Evolutionary conservation across 2,888 invertebrate species (phyloP).

Genomic region (Macrostomum cliftonense): DNA sequence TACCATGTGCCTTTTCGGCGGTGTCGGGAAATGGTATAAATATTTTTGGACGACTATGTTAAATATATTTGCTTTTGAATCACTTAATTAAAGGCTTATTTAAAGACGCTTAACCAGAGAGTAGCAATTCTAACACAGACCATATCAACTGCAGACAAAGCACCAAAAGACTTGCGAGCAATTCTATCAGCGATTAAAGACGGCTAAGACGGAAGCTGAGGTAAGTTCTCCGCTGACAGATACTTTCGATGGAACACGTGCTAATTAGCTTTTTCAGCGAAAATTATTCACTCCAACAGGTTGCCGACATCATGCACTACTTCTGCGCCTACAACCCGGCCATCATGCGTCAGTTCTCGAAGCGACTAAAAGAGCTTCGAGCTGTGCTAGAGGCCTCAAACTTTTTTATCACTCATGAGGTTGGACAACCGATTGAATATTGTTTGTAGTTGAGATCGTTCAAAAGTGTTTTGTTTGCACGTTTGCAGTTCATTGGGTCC

Average conservation of each 20-base stretch:
- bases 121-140: too few species aligned
- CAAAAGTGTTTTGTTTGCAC: neutral
- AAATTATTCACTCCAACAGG: constrained; percentile 16
- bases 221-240: constrained; percentile 45
- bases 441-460: constrained; percentile 11
- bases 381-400: constrained; percentile 59
- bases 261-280: too few species aligned
- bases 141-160: too few species aligned
- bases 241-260: too few species aligned
- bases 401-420: constrained; percentile 52
- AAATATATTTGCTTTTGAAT: too few species aligned
- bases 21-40: too few species aligned
- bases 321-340: constrained; percentile 48
- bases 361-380: constrained; percentile 57
- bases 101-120: too few species aligned
- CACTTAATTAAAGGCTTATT: too few species aligned
- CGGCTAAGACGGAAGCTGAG: constrained; percentile 57
- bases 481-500: constrained; percentile 43
- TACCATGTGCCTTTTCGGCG: too few species aligned
- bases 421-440: constrained; percentile 42
- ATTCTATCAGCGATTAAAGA: constrained; percentile 69
- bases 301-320: constrained; percentile 47
- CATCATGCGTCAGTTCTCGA: constrained; percentile 50
- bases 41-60: too few species aligned
- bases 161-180: constrained; percentile 42